phyloP scores from a whole-genome alignment of 2,888 invertebrate genomes.

The Tenthredo distinguenda region DNA sequence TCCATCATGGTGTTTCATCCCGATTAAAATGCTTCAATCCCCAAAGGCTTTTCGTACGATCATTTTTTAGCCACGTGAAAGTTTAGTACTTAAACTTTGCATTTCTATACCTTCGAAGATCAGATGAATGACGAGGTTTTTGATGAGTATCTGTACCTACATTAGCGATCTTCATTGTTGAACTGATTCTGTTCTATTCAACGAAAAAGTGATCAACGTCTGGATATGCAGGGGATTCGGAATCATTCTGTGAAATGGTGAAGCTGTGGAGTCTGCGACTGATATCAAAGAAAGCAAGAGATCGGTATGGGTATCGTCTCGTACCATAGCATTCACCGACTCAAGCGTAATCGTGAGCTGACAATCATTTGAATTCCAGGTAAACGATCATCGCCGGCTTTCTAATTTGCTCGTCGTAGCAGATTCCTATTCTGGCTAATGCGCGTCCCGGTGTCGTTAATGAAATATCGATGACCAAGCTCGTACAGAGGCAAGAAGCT shows the following conservation, averaged over 20 bases:
- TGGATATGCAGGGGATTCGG: background rate
- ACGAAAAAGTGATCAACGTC: background rate
- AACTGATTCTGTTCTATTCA: background rate
- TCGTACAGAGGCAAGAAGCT: background rate
- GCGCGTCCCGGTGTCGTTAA: conserved; percentile 20
- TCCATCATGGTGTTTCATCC: conserved; percentile 6
- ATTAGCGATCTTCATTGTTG: background rate
- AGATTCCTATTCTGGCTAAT: conserved; percentile 17
- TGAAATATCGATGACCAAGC: conserved; percentile 29
- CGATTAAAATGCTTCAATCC: conserved; percentile 6
- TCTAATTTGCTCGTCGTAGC: conserved; percentile 15
- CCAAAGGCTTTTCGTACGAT: background rate
- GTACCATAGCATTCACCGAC: background rate
- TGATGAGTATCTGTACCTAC: background rate
- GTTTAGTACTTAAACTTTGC: background rate
- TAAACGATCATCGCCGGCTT: conserved; percentile 21
- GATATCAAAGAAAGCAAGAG: background rate
- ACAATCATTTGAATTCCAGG: conserved; percentile 29
- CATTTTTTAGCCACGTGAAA: background rate
- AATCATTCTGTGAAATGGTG: background rate
- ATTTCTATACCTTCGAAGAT: background rate
- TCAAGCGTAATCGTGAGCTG: background rate
- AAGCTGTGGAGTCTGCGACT: background rate
- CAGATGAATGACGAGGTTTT: background rate
- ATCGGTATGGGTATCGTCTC: background rate